Percentiles rank a stretch among this genome's conserved stretches.
Conservation (phyloP, 1,140 invertebrate species). For the Diorhabda elongata region DNA sequence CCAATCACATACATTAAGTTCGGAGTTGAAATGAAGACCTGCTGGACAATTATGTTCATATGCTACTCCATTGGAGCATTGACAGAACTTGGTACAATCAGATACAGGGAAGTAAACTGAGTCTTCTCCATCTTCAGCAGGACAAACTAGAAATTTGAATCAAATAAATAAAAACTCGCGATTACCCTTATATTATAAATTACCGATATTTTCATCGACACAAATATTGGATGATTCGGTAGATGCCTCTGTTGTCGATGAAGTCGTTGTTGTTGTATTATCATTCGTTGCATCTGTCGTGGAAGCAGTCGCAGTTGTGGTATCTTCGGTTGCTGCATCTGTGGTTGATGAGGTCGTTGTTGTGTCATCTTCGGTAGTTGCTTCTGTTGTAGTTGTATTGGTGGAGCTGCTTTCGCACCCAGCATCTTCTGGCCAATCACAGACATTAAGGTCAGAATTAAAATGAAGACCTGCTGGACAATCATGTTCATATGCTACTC, state of each 20-base stretch:
- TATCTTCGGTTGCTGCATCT: not conserved
- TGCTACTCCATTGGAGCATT: conserved; percentile 52
- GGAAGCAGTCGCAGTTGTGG: not conserved
- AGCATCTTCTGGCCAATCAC: conserved; percentile 50
- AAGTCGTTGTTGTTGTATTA: not conserved
- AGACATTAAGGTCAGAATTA: conserved; percentile 50
- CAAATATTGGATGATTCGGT: too few species aligned
- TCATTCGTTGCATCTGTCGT: not conserved
- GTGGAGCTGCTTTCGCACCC: conserved; percentile 9
- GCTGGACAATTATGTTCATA: conserved; percentile 50
- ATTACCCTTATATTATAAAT: not conserved
- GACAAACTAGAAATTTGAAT: conserved; percentile 17
- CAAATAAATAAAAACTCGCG: not conserved
- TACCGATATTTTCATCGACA: too few species aligned
- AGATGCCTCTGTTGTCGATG: too few species aligned
- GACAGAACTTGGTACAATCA: conserved; percentile 56
- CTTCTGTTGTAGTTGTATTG: not conserved
- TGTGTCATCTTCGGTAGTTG: not conserved
- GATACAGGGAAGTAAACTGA: conserved; percentile 27
- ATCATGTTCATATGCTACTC: conserved; percentile 45
- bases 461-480: conserved; percentile 54
- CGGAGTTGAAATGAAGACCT: conserved; percentile 53
- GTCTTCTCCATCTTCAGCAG: conserved; percentile 23
- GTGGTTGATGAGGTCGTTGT: not conserved
- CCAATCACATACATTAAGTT: conserved; percentile 54